phyloP scores from a whole-genome alignment of 2,888 invertebrate genomes.

The Ischnura elegans region DNA sequence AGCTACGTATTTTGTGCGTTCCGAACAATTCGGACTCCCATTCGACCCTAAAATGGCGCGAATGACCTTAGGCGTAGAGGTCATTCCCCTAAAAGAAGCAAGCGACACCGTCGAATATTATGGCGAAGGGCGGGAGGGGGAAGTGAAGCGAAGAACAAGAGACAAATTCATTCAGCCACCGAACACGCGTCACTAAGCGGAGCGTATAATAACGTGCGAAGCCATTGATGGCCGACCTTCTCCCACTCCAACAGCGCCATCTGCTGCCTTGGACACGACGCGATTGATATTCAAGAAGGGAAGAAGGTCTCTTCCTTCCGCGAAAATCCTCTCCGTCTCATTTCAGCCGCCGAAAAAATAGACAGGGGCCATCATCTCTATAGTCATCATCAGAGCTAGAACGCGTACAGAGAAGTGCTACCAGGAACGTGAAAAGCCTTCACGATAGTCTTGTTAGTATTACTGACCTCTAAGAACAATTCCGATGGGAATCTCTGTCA shows the following conservation, averaged over 20 bases:
- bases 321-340: not conserved
- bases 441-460: no score
- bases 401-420: no score
- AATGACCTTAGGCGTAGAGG: not conserved
- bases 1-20: no score
- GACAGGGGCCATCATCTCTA: no score
- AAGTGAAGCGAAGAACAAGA: not conserved
- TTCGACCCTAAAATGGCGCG: not conserved
- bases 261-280: not conserved
- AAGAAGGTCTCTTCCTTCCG: conserved; percentile 4
- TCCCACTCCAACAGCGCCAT: not conserved
- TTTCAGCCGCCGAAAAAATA: not conserved
- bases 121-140: not conserved
- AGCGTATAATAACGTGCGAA: not conserved
- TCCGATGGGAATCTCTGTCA: no score
- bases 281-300: not conserved
- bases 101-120: not conserved
- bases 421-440: no score
- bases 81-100: not conserved
- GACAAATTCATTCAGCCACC: not conserved
- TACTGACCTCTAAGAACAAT: no score
- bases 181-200: not conserved
- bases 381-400: no score
- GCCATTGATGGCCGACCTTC: not conserved
- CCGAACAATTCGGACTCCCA: no score